Conservation (phyloP, 2,888 invertebrate species). For the Andrena dorsata region DNA sequence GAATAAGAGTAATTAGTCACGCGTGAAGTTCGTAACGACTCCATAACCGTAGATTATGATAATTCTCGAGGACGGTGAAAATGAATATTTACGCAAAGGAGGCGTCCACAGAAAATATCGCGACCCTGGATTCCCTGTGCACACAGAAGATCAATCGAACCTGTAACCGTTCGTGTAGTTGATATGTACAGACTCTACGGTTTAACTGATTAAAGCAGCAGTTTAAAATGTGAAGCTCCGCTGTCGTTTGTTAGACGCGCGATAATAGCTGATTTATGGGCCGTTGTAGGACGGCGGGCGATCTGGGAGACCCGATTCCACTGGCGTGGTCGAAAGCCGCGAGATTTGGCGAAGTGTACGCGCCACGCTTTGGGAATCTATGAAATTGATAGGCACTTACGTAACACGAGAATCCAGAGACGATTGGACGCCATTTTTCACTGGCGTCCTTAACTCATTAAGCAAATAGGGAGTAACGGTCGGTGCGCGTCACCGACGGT, state of each 20-base stretch:
- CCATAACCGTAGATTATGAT: constrained; percentile 30
- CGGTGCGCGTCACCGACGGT: constrained; percentile 19
- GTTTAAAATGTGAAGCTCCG: no score
- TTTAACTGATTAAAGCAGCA: constrained; percentile 8
- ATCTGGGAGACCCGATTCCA: no score
- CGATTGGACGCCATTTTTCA: constrained; percentile 61
- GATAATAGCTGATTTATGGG: no score
- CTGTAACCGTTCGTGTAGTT: not conserved
- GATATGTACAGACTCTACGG: not conserved
- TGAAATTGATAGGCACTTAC: constrained; percentile 58
- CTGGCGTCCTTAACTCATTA: constrained; percentile 53
- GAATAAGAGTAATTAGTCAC: constrained; percentile 32
- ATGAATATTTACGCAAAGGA: constrained; percentile 19
- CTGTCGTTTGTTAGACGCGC: no score
- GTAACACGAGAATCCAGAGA: constrained; percentile 50
- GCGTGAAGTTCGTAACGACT: constrained; percentile 37
- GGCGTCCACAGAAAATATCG: not conserved
- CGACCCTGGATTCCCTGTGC: not conserved
- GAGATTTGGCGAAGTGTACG: constrained; percentile 15
- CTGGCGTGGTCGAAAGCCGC: no score
- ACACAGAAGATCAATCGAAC: not conserved
- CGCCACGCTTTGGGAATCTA: constrained; percentile 36
- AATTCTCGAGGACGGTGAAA: not conserved
- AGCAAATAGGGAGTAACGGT: constrained; percentile 41
- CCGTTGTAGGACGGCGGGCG: no score